phyloP scores from a whole-genome alignment of 2,113 vertebrate genomes.

The Lagopus leucura region DNA sequence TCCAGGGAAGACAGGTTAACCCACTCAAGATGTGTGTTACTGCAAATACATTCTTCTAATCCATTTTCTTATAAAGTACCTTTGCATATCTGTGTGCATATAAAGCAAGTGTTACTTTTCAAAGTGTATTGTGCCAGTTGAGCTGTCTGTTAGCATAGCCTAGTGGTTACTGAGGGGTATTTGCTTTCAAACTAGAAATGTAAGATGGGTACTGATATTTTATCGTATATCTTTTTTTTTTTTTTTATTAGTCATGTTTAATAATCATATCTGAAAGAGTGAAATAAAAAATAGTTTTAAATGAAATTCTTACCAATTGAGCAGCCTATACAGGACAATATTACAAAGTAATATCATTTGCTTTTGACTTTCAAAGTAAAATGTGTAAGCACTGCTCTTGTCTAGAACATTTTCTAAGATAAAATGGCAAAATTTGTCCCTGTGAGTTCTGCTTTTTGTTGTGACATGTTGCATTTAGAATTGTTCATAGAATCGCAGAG shows the following conservation, averaged over 20 bases:
- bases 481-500: background rate
- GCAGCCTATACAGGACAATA: background rate
- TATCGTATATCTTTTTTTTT: background rate
- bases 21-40: background rate
- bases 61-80: background rate
- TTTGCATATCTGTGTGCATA: background rate
- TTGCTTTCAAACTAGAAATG: background rate
- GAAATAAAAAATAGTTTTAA: background rate
- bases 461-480: background rate
- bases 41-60: background rate
- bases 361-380: background rate
- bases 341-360: background rate
- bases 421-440: background rate
- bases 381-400: background rate
- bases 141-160: slow-evolving; percentile 74
- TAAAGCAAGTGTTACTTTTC: background rate
- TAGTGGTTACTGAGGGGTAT: slow-evolving; percentile 73
- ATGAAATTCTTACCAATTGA: background rate
- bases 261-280: background rate
- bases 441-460: background rate
- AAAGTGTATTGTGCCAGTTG: slow-evolving; percentile 3
- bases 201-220: background rate
- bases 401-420: background rate
- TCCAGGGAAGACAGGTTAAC: background rate
- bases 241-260: background rate